A percentile compares a stretch with the other conserved stretches of the same genome.
Evolutionary conservation across 2,113 vertebrate species (phyloP).

Genomic region (Hiodon alosoides): DNA sequence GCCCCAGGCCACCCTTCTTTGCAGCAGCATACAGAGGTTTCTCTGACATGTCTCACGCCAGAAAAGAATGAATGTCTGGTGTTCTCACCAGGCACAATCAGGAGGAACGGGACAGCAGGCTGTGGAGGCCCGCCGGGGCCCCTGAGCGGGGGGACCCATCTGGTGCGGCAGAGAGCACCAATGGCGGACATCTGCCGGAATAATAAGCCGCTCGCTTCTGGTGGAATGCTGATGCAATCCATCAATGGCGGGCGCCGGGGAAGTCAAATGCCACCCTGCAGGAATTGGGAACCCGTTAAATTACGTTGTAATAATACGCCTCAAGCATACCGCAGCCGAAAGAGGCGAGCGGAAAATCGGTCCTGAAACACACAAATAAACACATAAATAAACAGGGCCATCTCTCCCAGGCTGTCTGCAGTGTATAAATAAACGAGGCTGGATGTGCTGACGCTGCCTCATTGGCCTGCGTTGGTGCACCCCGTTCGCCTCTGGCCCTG

Average conservation of each 20-base stretch:
- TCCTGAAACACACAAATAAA: constrained; percentile 2
- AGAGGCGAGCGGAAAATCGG: neutral
- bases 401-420: neutral
- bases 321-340: no score
- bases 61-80: no score
- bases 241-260: neutral
- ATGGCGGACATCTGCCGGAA: neutral
- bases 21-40: no score
- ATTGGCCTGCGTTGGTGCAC: neutral
- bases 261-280: constrained; percentile 5
- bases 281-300: neutral
- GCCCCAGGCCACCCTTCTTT: no score
- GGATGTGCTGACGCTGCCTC: neutral
- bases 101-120: neutral
- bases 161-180: neutral
- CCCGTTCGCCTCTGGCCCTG: neutral
- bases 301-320: neutral
- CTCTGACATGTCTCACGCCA: no score
- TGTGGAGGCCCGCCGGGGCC: neutral
- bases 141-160: neutral
- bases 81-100: no score
- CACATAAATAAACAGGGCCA: neutral
- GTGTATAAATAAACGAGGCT: neutral
- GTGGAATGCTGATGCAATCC: neutral
- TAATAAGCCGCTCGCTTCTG: neutral